Evolutionary conservation across 2,797 vertebrate genomes (phyloP), one percentile per base, ranked within the genome.

Genomic region (Sebastes umbrosus): DNA sequence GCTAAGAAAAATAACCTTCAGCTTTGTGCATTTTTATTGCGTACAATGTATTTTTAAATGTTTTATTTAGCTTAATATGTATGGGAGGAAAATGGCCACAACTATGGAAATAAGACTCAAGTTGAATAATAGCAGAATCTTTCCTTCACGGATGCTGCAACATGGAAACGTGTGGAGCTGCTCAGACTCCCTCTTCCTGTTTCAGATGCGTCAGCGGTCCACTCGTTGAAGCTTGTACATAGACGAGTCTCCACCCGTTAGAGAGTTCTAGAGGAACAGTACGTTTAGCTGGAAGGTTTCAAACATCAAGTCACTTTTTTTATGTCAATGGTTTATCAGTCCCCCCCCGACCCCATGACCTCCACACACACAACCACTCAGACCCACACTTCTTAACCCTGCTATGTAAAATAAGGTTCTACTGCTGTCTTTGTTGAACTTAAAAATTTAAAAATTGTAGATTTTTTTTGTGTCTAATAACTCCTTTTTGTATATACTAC

Each of bases 401-500:
- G 39, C 13, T 43, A 43, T 43, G 39, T 43, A 43, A 95, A 79
- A 95, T 93, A 94, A 34, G 81, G 89, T 95, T 92, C 85, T 91
- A 89, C 94, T 93, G 92, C 92, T 92, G 92, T 95, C 85, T 85
- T 86, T 85, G 85, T 93, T 90, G 82, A 94, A 94, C 83, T 92
- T 90, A 65, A 85, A 73, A 79, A 39, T 39, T 87, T 90, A 93
- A 82, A 91, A 94, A 94, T 92, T 95, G 92, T 95, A 96, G 94
- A 94, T 94, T 94, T 93, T 92, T 87, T 88, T 73, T 79, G 84
- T 92, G 86, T 95, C 90, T 90, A 95, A 94, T 94, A 96, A 93
- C 91, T 94, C 87, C 90, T 94, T 91, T 96, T 91, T 96, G 95
- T 96, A 96, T 91, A 96, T 96, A 96, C 92, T 95, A 94, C 92